These are phyloP conservation scores for Dorcus hopei DNA, from an alignment of 2,888 invertebrate genomes.

Conservation along the genomic window DNA sequence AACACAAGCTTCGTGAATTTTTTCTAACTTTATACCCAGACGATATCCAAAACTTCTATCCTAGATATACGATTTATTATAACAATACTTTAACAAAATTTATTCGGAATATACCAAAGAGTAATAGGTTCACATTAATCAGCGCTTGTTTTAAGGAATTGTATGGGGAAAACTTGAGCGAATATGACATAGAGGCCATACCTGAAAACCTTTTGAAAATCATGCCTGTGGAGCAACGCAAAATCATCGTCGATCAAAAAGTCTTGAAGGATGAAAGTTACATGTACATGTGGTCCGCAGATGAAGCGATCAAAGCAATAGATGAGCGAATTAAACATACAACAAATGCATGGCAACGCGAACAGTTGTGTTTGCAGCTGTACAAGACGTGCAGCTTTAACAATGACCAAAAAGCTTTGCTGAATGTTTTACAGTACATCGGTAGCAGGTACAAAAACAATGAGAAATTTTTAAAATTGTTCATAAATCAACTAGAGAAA, in stretches of 20 bases:
- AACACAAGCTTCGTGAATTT: constrained; percentile 1
- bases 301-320: neutral
- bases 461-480: neutral
- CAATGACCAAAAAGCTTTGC: neutral
- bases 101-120: neutral
- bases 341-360: neutral
- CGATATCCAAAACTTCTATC: constrained; percentile 1
- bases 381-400: too few relatives aligned
- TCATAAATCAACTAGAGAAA: neutral
- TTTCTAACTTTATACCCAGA: constrained; percentile 6
- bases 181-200: too few relatives aligned
- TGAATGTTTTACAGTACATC: neutral
- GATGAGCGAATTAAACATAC: neutral
- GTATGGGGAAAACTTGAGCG: too few relatives aligned
- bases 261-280: neutral
- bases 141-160: too few relatives aligned
- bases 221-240: constrained; percentile 1
- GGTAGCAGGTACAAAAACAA: constrained; percentile 3
- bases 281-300: neutral
- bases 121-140: neutral
- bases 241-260: constrained; percentile 2
- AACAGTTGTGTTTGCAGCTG: neutral
- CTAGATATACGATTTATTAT: neutral
- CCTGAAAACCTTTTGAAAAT: constrained; percentile 6
- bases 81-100: neutral